phyloP scores from a whole-genome alignment of 2,888 invertebrate species.

The Caenorhabditis sp. region DNA sequence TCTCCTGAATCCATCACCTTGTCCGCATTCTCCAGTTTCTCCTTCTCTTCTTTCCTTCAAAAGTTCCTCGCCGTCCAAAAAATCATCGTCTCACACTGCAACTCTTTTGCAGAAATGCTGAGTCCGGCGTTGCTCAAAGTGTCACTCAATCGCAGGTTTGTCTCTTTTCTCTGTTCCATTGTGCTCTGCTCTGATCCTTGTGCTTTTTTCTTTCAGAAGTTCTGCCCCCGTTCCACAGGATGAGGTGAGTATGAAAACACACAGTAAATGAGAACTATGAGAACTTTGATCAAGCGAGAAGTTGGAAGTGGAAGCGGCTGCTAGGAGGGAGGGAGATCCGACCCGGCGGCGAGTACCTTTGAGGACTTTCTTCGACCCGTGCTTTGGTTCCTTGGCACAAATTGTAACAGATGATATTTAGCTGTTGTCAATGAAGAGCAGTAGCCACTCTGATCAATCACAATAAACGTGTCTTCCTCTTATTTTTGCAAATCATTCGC shows the following conservation, averaged over 20 bases:
- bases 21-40: background rate
- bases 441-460: background rate
- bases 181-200: conserved; percentile 35
- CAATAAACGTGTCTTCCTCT: background rate
- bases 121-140: conserved; percentile 66
- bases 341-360: conserved; percentile 26
- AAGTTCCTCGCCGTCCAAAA: conserved; percentile 24
- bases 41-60: conserved; percentile 34
- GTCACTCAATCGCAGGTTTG: conserved; percentile 63
- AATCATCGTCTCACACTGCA: conserved; percentile 9
- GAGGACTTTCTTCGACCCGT: conserved; percentile 29
- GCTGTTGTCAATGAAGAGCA: background rate
- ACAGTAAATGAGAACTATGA: conserved; percentile 11
- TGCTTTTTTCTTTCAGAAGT: conserved; percentile 43
- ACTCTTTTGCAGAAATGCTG: conserved; percentile 62
- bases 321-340: conserved; percentile 9
- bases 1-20: background rate
- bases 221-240: conserved; percentile 57
- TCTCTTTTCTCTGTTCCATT: conserved; percentile 18
- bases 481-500: background rate
- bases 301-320: background rate
- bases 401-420: background rate
- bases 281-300: conserved; percentile 47
- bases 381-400: conserved; percentile 47
- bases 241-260: conserved; percentile 46